A percentile compares a stretch with the other conserved stretches of the same genome.
Evolutionary conservation across 2,888 invertebrate genomes (phyloP).

Genomic region (Aphidoletes aphidimyza): DNA sequence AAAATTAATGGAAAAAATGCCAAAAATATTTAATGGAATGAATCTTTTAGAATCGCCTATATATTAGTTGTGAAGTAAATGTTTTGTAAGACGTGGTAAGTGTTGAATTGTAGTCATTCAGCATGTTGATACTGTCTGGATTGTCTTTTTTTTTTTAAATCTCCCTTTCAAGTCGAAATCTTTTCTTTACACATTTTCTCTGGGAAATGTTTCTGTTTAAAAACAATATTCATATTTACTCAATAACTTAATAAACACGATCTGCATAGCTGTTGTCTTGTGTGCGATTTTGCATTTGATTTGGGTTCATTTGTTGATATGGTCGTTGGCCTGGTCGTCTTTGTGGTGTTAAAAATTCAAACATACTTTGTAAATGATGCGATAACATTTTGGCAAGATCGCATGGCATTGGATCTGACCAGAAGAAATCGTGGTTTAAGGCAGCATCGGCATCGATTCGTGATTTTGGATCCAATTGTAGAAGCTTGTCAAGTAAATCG

Average conservation of each 20-base stretch:
- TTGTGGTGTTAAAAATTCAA: slow-evolving; percentile 86
- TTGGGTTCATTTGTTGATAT: slow-evolving; percentile 70
- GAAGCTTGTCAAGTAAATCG: slow-evolving; percentile 89
- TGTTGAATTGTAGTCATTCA: no score
- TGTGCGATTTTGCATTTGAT: slow-evolving; percentile 69
- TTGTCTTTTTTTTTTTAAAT: no score
- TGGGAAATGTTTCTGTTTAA: no score
- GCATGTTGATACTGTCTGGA: no score
- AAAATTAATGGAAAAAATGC: no score
- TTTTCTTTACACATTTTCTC: neutral
- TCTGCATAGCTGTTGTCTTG: slow-evolving; percentile 88
- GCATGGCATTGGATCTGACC: slow-evolving; percentile 96
- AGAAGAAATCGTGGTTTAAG: slow-evolving; percentile 97
- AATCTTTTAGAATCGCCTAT: no score
- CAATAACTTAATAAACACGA: slow-evolving; percentile 76
- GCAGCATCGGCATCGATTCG: slow-evolving; percentile 90
- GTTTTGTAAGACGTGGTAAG: no score
- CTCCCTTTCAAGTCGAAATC: neutral
- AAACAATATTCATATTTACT: neutral
- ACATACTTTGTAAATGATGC: slow-evolving; percentile 91
- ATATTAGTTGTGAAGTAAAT: no score
- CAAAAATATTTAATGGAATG: no score
- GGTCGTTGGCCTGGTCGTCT: slow-evolving; percentile 77
- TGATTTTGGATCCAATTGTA: slow-evolving; percentile 92
- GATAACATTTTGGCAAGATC: slow-evolving; percentile 92